Evolutionary conservation across 2,113 vertebrate genomes (phyloP), one percentile per base, ranked within the genome.

Genomic region (Hyla sarda): DNA sequence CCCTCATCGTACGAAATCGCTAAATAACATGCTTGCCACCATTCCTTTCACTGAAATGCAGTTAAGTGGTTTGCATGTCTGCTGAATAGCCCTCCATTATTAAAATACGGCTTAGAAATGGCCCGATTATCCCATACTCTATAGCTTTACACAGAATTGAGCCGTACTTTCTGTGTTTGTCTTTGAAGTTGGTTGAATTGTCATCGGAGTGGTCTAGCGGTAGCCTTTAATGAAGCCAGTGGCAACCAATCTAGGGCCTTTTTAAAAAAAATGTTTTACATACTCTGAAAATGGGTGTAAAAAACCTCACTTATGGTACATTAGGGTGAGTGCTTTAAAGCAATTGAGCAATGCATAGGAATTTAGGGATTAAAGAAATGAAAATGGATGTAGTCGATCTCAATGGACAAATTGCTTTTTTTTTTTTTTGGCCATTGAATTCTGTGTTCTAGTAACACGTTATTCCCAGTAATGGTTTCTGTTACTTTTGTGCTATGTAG

Each of bases 1-100:
- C 5, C 13, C 12, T 56, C n/a, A 28, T 54, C 32, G 8, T 12
- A 1, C 5, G 14, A 65, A 81, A 80, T 45, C 16, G 54, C 34
- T 62, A 62, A 80, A 81, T 81, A 81, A 81, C n/a, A 60, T 34
- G 19, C 17, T 77, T 77, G 23, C 50, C 32, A 45, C 32, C 23
- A 62, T 81, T 60, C 25, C 52, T 65, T 56, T 65, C 56, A 28
- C 34, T 62, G 41, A 81, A 65, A 41, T 28, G 58, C 78, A 5
- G 32, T 47, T 81, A 81, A 81, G 58, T 81, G n/a, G 78, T 81
- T 41, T 65, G 23, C 37, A 25, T 11, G 56, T 81, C 14, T 62
- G 78, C 78, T 81, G 56, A 81, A 81, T 65, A 62, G 78, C 56
- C 37, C 78, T 65, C 23, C 34, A 81, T 81, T 62, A 81, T 65